Conservation (phyloP, 2,888 invertebrate genomes). For the Ormia ochracea region DNA sequence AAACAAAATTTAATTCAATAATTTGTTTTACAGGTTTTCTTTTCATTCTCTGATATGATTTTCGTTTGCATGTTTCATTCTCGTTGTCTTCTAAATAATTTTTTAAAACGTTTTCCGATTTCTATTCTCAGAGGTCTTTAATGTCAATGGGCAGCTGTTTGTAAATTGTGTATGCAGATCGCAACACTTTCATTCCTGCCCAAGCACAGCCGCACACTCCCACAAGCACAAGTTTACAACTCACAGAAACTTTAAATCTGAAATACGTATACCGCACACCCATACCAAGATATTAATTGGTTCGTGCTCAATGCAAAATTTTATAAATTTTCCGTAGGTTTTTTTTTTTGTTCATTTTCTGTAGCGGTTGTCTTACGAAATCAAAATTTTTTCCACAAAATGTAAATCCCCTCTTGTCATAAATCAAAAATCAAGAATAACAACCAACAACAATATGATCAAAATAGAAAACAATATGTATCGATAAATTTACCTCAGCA, state of each 20-base stretch:
- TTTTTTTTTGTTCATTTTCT: constrained; percentile 4
- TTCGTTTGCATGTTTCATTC: neutral
- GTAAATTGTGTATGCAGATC: constrained; percentile 47
- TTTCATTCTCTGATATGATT: constrained; percentile 1
- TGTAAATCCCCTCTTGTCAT: constrained; percentile 29
- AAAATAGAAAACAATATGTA: constrained; percentile 25
- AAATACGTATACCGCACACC: neutral
- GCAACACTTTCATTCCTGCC: constrained; percentile 10
- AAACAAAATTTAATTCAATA: constrained; percentile 41
- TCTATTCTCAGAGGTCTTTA: constrained; percentile 31
- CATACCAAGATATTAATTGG: constrained; percentile 41
- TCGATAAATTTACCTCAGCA: constrained; percentile 26
- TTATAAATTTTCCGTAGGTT: no score
- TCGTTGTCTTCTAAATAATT: neutral
- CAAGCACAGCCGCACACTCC: neutral
- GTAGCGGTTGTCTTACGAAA: constrained; percentile 36
- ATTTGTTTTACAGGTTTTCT: constrained; percentile 58
- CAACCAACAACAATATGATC: constrained; percentile 1
- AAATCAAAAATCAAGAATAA: constrained; percentile 40
- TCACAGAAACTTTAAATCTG: neutral
- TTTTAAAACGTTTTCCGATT: constrained; percentile 16
- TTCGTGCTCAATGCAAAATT: constrained; percentile 58
- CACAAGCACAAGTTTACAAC: neutral
- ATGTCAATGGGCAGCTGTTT: constrained; percentile 57
- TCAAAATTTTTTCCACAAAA: constrained; percentile 17